Evolutionary conservation across 1,140 invertebrate species (phyloP), one percentile per base, ranked within the genome.

Genomic region (Trypoxylus dichotomus): DNA sequence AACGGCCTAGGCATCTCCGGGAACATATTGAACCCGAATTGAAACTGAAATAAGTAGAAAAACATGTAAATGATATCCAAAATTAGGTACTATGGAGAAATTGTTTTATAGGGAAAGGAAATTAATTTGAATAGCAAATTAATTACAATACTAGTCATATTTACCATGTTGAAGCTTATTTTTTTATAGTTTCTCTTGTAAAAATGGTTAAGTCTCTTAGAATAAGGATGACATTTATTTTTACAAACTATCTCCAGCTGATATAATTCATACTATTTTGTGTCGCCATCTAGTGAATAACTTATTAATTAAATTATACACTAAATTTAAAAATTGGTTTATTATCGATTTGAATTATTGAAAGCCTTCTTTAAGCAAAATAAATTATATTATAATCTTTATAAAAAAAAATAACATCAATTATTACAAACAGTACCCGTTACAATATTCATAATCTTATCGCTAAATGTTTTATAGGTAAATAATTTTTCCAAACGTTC

Each of bases 11-110:
- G 90, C 78, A 92, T 91, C 79, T 95, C 93, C 71, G 94, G 93
- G 85, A 95, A 95, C 90, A 95, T 92, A 82, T 94, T 94, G 86
- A 95, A 95, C 13, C 91, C 90, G 85, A 94, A 94, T 89, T 93
- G 90, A 89, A 93, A 93, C 88, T 89, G 81, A 82, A 87, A 85
- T 83, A 72, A 43, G 37, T 7, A 8, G 10, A 37, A 5, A 37
- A 2, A 8, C 32, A 37, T 37, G 32, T 0, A 37, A 37, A 37
- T 37, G 32, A 37, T 37, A 8, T 37, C 32, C 3, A 37, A 7
- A 8, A 8, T n/a, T n/a, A 37, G 3, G 32, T 7, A 2, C 32
- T 37, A 37, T 8, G 32, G 32, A 7, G 32, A 37, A 37, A 7
- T 7, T 7, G 32, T 37, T 0, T 37, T 7, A 5, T 37, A 37